phyloP scores from a whole-genome alignment of 2,888 invertebrate genomes.

The Xestia xanthographa region DNA sequence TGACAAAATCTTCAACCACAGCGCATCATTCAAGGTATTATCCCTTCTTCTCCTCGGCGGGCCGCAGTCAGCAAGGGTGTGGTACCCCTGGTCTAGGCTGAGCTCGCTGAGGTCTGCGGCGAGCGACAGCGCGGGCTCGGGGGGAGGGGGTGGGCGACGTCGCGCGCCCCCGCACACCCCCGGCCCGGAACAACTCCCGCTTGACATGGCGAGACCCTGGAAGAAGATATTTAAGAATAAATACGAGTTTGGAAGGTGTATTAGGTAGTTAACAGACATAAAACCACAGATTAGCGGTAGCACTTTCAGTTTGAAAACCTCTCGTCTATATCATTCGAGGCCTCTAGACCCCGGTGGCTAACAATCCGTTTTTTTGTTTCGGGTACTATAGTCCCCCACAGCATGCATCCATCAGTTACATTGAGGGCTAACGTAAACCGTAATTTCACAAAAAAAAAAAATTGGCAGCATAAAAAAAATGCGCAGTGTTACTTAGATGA shows the following conservation, averaged over 20 bases:
- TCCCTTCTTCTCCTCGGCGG: conserved; percentile 84
- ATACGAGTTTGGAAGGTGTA: not conserved
- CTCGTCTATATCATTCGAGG: not conserved
- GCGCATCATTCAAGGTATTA: conserved; percentile 83
- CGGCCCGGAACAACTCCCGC: conserved; percentile 85
- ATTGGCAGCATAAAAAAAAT: no score
- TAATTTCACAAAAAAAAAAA: no score
- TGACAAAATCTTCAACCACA: conserved; percentile 86
- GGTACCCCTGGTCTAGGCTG: conserved; percentile 95
- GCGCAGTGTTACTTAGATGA: not conserved
- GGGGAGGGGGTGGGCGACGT: conserved; percentile 86
- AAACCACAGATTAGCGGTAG: not conserved
- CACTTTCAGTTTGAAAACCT: not conserved
- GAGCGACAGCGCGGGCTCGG: conserved; percentile 85
- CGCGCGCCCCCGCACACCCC: conserved; percentile 86
- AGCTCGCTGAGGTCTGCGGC: conserved; percentile 90
- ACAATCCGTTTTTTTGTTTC: not conserved
- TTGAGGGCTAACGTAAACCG: no score
- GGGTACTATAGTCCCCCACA: not conserved
- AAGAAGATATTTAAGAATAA: conserved; percentile 41
- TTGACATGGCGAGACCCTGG: conserved; percentile 84
- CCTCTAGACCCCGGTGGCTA: no score
- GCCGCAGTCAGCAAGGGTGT: conserved; percentile 93
- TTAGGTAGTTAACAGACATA: not conserved
- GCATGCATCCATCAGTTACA: no score